Evolutionary conservation across 37 sponge, comb jelly and placozoan species (phyloP), one percentile per base, ranked within the genome.

Genomic region (Beroe ovata): DNA sequence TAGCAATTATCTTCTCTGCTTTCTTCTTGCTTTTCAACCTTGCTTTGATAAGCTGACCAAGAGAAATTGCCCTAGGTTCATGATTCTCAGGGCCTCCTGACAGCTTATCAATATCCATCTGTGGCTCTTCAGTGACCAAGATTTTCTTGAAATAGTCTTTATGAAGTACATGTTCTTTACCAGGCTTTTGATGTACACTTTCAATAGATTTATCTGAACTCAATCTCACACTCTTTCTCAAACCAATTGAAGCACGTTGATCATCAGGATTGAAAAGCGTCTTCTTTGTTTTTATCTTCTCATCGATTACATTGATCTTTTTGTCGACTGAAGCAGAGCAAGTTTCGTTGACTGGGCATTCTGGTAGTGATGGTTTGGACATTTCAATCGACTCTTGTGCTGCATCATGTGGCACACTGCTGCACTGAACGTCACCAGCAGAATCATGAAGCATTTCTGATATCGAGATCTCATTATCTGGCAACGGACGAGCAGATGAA

Each of bases 211-310:
- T 33, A 30, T 66, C 33, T 18, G 34, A 4, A 47, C 54, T 47
- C 54, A 47, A 47, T 47, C 54, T 6, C 11, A 6, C 11, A 47
- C 54, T 47, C 11, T 30, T 29, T 32, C 30, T 30, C 36, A 30
- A 66, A 18, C 14, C 34, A 34, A 26, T 66, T 29, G 84, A 40
- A 4, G 28, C 84, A 77, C 41, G 20, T 23, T 2, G 3, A 4
- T 18, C 11, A 42, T 77, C 54, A 42, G 84, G 84, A 54, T 77
- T 77, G 54, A 42, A 42, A 6, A 77, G 47, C 28, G 35, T 77
- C 23, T 36, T 47, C 54, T 47, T 47, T 47, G 11, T 47, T 47
- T 47, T 6, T 47, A 47, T 11, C 54, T 47, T 47, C 11, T 47
- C 11, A 11, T 47, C n/a, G n/a, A n/a, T n/a, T n/a, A n/a, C n/a